These are phyloP conservation scores for Gari tellinella DNA, from an alignment of 2,888 invertebrate genomes.

Conservation along the genomic window DNA sequence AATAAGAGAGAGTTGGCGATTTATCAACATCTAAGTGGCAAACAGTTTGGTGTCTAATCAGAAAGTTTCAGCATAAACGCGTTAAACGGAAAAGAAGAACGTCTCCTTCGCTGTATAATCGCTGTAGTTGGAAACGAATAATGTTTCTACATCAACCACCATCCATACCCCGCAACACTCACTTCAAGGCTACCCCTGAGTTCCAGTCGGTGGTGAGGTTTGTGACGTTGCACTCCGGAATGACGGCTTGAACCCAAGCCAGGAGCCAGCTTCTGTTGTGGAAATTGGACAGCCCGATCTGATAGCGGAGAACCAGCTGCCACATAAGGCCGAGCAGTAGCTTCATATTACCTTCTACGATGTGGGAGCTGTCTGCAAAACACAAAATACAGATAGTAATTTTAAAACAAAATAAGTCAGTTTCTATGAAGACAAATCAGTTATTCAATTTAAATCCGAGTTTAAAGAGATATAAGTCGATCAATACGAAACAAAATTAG, in stretches of 20 bases:
- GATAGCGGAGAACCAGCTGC: conserved; percentile 98
- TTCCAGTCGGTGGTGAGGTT: conserved; percentile 99
- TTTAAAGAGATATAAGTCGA: no score
- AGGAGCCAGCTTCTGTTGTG: conserved; percentile 98
- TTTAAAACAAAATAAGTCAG: no score
- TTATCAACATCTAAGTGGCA: no score
- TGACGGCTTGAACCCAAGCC: conserved; percentile 92
- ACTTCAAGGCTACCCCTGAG: conserved; percentile 93
- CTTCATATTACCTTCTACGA: conserved; percentile 98
- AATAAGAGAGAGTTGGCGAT: no score
- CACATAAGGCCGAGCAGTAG: conserved; percentile 97
- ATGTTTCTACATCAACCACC: no score
- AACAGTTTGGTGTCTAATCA: no score
- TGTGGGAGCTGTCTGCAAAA: conserved; percentile 95
- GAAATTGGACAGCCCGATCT: conserved; percentile 97
- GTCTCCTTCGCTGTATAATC: not conserved
- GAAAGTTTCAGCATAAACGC: no score
- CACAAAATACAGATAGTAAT: not conserved
- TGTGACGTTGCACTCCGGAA: conserved; percentile 86
- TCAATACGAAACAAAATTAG: no score
- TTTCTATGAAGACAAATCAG: no score
- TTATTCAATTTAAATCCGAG: no score
- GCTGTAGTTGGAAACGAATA: no score
- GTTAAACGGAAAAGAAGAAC: not conserved
- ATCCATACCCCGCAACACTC: conserved; percentile 42